phyloP scores from a whole-genome alignment of 1,140 invertebrate species.

The Heterodera schachtii region DNA sequence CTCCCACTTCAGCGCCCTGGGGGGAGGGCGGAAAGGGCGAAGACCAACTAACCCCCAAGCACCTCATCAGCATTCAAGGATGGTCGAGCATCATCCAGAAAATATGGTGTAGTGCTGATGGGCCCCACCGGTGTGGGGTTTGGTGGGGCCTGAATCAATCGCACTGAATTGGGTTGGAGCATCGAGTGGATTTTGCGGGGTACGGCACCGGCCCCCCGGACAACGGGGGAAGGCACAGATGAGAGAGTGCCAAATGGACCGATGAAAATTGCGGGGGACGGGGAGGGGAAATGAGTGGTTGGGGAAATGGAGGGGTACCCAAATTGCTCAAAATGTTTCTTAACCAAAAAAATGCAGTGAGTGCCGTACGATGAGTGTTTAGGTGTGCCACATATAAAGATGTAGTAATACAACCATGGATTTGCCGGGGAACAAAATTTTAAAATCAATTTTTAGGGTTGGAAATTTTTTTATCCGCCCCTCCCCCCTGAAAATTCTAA shows the following conservation, averaged over 20 bases:
- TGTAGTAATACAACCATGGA: too few species aligned
- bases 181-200: not conserved
- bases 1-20: too few species aligned
- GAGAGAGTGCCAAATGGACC: not conserved
- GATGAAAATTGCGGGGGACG: not conserved
- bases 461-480: too few species aligned
- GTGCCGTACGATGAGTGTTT: too few species aligned
- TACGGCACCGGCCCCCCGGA: too few species aligned
- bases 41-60: not conserved
- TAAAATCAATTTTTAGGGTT: too few species aligned
- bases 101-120: not conserved
- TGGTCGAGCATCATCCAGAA: not conserved
- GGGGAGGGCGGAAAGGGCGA: not conserved
- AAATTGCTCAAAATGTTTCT: not conserved
- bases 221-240: not conserved
- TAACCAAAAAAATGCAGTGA: too few species aligned
- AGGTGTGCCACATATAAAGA: too few species aligned
- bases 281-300: too few species aligned
- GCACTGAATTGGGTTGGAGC: not conserved
- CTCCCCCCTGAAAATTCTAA: too few species aligned
- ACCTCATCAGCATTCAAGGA: not conserved
- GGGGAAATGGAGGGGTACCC: not conserved
- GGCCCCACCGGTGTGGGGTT: too few species aligned
- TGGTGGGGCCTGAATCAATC: not conserved
- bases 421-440: too few species aligned